phyloP scores from a whole-genome alignment of 35 echinoderm and acorn worm genomes.

The Patiria miniata region DNA sequence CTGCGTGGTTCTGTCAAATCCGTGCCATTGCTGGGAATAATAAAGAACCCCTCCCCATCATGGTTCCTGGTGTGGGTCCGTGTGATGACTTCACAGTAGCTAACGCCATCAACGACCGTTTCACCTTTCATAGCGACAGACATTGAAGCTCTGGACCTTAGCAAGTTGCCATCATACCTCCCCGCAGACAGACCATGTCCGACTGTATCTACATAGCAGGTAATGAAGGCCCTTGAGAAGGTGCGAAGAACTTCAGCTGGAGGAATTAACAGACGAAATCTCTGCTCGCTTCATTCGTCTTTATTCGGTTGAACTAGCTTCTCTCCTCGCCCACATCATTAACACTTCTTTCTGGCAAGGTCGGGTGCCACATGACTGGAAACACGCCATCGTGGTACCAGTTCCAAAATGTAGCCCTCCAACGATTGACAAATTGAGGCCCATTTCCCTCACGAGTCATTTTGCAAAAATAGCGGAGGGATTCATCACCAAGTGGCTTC shows the following conservation, averaged over 20 bases:
- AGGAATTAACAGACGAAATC: conserved; percentile 22
- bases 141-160: neutral
- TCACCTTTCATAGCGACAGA: conserved; percentile 21
- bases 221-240: neutral
- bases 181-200: conserved; percentile 12
- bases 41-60: neutral
- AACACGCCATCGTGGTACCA: neutral
- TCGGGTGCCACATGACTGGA: neutral
- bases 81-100: neutral
- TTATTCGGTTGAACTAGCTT: neutral
- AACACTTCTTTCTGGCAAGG: neutral
- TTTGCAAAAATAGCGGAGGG: conserved; percentile 39
- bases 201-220: conserved; percentile 25
- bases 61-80: neutral
- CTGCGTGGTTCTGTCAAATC: conserved; percentile 39
- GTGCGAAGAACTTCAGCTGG: conserved; percentile 3
- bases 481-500: conserved; percentile 15
- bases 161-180: conserved; percentile 38
- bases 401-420: neutral
- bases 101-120: neutral
- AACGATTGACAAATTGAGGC: neutral
- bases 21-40: neutral
- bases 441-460: conserved; percentile 27
- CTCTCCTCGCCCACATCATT: neutral
- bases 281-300: neutral